Evolutionary conservation across 2,888 invertebrate genomes (phyloP).

Genomic region (Halictus ligatus): DNA sequence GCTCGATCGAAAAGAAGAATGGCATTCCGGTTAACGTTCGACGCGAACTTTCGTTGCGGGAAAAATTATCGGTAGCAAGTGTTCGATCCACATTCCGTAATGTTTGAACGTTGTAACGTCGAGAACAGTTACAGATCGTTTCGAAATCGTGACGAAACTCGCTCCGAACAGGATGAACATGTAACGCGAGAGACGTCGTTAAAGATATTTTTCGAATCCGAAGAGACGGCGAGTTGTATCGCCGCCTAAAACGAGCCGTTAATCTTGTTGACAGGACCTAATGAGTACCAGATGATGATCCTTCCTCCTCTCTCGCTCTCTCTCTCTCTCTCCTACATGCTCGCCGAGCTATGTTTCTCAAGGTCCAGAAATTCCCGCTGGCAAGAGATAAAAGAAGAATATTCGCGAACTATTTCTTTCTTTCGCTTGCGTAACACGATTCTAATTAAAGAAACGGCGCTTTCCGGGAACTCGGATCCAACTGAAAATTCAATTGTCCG

Average conservation of each 20-base stretch:
- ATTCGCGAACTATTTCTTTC: background rate
- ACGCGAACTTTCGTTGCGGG: background rate
- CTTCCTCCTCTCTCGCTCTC: too few relatives aligned
- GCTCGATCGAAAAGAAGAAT: background rate
- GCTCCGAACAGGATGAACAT: background rate
- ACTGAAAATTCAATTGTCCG: background rate
- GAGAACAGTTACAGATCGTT: background rate
- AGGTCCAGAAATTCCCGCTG: background rate
- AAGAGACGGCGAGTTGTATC: background rate
- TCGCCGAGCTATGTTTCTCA: background rate
- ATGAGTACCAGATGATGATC: slow-evolving; percentile 41
- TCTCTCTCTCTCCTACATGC: background rate
- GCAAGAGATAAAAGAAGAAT: background rate
- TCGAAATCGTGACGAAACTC: background rate
- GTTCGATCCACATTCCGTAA: background rate
- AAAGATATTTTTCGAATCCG: slow-evolving; percentile 5
- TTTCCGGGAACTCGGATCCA: background rate
- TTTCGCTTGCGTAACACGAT: background rate
- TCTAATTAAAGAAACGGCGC: background rate
- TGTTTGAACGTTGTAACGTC: background rate
- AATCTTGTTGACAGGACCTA: slow-evolving; percentile 2
- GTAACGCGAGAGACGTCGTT: background rate
- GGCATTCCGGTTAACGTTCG: background rate
- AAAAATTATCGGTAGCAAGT: background rate
- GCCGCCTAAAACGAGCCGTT: slow-evolving; percentile 2